These are phyloP conservation scores for Autographa pulchrina DNA, from an alignment of 2,888 invertebrate genomes.

Conservation along the genomic window DNA sequence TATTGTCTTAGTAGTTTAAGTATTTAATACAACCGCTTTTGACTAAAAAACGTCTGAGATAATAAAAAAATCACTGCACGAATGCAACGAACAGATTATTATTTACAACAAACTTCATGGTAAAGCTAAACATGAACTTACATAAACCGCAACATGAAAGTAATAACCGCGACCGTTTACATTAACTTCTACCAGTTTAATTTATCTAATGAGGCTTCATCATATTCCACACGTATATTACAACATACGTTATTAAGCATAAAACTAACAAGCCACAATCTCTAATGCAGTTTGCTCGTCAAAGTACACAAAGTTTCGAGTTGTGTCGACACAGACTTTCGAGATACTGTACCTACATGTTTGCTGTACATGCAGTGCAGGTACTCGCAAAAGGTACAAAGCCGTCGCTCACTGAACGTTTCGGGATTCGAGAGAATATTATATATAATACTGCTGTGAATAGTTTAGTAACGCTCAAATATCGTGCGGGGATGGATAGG, in stretches of 20 bases:
- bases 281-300: slow-evolving; percentile 51
- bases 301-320: slow-evolving; percentile 38
- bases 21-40: too few species aligned
- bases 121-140: neutral
- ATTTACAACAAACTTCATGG: too few species aligned
- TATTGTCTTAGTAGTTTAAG: too few species aligned
- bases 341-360: slow-evolving; percentile 18
- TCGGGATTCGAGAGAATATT: slow-evolving; percentile 13
- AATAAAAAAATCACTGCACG: too few species aligned
- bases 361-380: slow-evolving; percentile 39
- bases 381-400: slow-evolving; percentile 41
- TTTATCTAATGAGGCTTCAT: slow-evolving; percentile 17
- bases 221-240: slow-evolving; percentile 10
- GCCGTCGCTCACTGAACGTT: slow-evolving; percentile 43
- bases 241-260: slow-evolving; percentile 34
- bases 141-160: neutral
- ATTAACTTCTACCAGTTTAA: neutral
- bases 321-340: slow-evolving; percentile 16
- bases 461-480: slow-evolving; percentile 40
- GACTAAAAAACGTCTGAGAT: too few species aligned
- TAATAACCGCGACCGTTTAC: slow-evolving; percentile 6
- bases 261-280: slow-evolving; percentile 39
- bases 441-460: slow-evolving; percentile 40
- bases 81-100: too few species aligned
- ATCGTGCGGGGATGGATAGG: slow-evolving; percentile 25